A percentile compares a stretch with the other conserved stretches of the same genome.
Evolutionary conservation across 2,797 vertebrate species (phyloP).

Genomic region (Columba guinea): DNA sequence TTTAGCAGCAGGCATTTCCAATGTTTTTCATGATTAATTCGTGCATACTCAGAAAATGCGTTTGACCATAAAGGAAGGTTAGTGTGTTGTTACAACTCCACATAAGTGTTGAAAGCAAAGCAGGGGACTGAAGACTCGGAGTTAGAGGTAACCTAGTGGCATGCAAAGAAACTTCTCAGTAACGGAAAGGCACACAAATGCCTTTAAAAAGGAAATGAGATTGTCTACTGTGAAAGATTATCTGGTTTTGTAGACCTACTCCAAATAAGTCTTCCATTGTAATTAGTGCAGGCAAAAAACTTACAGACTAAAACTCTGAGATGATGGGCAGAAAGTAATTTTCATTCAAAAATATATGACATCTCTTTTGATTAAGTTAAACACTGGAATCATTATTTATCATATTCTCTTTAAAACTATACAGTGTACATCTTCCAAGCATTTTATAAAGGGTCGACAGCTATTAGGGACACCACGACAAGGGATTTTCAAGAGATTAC

Average conservation of each 20-base stretch:
- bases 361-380: conserved; percentile 21
- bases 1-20: background rate
- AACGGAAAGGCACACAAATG: background rate
- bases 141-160: background rate
- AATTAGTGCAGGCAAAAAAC: background rate
- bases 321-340: conserved; percentile 21
- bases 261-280: background rate
- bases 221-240: background rate
- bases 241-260: background rate
- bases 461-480: background rate
- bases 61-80: background rate
- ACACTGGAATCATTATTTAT: background rate
- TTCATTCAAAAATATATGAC: conserved; percentile 4
- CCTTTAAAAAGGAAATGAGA: background rate
- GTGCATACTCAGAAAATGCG: background rate
- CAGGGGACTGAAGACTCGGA: background rate
- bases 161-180: background rate
- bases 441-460: background rate
- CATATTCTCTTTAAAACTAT: background rate
- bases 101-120: background rate
- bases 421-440: background rate
- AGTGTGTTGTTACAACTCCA: background rate
- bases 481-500: background rate
- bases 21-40: background rate
- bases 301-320: background rate